Percentiles rank a stretch among this genome's conserved stretches.
Evolutionary conservation across 2,888 invertebrate species (phyloP).

Genomic region (Limenitis camilla): DNA sequence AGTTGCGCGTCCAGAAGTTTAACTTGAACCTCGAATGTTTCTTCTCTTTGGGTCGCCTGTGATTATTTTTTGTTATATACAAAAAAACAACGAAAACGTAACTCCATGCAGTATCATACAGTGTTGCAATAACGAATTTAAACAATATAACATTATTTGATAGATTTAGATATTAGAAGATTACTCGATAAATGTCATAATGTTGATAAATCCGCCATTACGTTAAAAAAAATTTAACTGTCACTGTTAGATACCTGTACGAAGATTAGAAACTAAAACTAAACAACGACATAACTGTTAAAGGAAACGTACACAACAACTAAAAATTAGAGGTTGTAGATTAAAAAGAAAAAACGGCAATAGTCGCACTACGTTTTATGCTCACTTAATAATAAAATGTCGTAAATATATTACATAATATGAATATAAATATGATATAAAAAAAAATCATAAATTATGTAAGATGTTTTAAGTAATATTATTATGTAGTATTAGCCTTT

Average conservation of each 20-base stretch:
- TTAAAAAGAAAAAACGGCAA: constrained; percentile 33
- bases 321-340: constrained; percentile 37
- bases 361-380: constrained; percentile 45
- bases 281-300: constrained; percentile 27
- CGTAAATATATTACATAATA: not conserved
- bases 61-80: constrained; percentile 64
- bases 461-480: too few species aligned
- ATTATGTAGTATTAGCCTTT: too few species aligned
- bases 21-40: constrained; percentile 92
- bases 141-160: not conserved
- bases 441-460: too few species aligned
- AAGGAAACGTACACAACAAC: constrained; percentile 47
- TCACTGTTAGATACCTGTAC: constrained; percentile 38
- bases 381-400: constrained; percentile 41
- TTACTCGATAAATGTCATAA: not conserved
- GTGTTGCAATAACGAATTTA: constrained; percentile 16
- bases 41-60: constrained; percentile 96
- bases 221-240: constrained; percentile 16
- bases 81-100: constrained; percentile 57
- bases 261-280: constrained; percentile 19
- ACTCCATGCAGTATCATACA: constrained; percentile 54
- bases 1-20: constrained; percentile 91
- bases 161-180: not conserved
- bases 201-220: not conserved
- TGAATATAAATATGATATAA: too few species aligned